Base-by-base conservation (phyloP, 2,113 vertebrate species). In the Siphamia tubifer region DNA sequence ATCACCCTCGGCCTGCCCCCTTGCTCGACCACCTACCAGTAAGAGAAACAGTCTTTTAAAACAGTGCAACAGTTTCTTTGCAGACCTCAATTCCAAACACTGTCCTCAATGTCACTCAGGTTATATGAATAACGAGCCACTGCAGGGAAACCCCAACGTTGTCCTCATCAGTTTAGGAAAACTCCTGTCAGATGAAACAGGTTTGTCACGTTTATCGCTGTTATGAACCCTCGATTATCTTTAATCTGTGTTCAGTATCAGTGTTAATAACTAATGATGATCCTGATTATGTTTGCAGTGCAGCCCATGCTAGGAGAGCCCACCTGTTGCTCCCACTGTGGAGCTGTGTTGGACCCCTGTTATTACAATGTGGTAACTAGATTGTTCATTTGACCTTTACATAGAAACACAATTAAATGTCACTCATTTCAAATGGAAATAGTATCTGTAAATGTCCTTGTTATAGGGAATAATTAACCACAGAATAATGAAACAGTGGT, bases 131-230 rank as follows among this genome's bases (percentile, higher is more conserved):
- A 81, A 64, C 4, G 62, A 27, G 3, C 70, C 56, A 8, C 79
- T 92, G 35, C 72, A 61, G 3, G 91, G 91, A 24, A 92, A 92
- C 66, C 91, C 90, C 7, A 92, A 92, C 1, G 85, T 92, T 35
- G 70, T 92, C 40, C 90, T 92, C 12, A 65, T 91, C 63, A 87
- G 81, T 74, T 75, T 92, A 68, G 88, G 86, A 19, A 88, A 78
- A 63, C 40, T 92, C 32, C 54, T 91, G 20, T 72, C 79, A 27
- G 87, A 90, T 38, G 77, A 87, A 56, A 83, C 36, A 40, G 79
- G 90, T 92, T 56, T 63, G 85, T 56, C 48, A 45, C 19, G 34
- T 73, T 69, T 32, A 45, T 45, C 17, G 8, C 52, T 9, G 9
- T 49, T 10, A 30, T 62, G 32, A 71, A 45, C 44, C 5, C 16